Base-by-base conservation (phyloP, 2,888 invertebrate species). In the Charanyca ferruginea region DNA sequence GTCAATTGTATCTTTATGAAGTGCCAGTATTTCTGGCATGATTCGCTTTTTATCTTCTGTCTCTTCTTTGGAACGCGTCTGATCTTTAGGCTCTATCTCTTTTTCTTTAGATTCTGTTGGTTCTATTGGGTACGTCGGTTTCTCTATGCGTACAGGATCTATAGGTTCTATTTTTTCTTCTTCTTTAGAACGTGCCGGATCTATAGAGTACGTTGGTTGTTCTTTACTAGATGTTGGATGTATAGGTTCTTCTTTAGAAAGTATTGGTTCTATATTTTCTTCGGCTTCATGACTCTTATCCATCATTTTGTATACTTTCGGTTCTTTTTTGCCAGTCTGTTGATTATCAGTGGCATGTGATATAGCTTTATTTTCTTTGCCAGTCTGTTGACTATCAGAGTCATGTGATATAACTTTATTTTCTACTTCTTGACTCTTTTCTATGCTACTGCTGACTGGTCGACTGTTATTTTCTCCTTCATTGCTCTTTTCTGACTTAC, bases 11-110 rank as follows among this genome's bases (percentile, higher is more conserved):
- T 16, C 16, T 4, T 38, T 16, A 0, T 59, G 25, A 16, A 38
- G 16, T 8, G 9, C n/a, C 3, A 38, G 38, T 9, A 23, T 18
- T 69, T 77, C 60, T 47, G 70, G 23, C 49, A 55, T 52, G 16
- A 51, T 58, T 18, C 5, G 41, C 22, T 57, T 53, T 53, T 58
- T 20, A 58, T 59, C 59, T 35, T 41, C 13, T 41, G 1, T 3
- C 9, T 51, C 20, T 13, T 32, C 11, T 55, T 58, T 11, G 5
- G 16, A 38, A 38, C 1, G 3, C 16, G 13, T 16, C 38, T 3
- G 16, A 1, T 38, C 16, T 38, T 16, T 38, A 3, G 16, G 38
- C 3, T 38, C 38, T 16, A 11, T 32, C 9, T 13, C 5, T 38
- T 4, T 38, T 38, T 38, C 38, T 38, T 38, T 16, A 3, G 32